phyloP scores from a whole-genome alignment of 1,140 invertebrate species.

The Halyomorpha halys region DNA sequence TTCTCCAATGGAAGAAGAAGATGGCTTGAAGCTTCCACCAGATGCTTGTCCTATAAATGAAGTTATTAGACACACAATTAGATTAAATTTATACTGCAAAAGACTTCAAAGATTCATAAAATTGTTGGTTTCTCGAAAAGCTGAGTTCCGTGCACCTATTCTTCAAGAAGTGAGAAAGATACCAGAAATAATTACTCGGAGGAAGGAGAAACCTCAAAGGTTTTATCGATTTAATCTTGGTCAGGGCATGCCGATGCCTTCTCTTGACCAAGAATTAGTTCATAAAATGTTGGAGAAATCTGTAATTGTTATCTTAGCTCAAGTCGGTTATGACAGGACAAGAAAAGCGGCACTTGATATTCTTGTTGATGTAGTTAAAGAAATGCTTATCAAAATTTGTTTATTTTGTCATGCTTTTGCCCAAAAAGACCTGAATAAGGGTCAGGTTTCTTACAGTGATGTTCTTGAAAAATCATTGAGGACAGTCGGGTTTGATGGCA shows the following conservation, averaged over 20 bases:
- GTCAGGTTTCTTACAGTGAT: slow-evolving; percentile 1
- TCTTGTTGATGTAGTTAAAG: neutral
- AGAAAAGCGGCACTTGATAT: neutral
- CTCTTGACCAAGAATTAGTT: neutral
- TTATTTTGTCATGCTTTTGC: neutral
- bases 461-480: neutral
- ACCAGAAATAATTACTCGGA: neutral
- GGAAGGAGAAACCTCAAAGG: neutral
- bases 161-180: neutral
- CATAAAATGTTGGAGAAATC: slow-evolving; percentile 7
- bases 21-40: neutral
- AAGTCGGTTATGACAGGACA: neutral
- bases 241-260: neutral
- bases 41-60: slow-evolving; percentile 4
- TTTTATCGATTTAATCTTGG: neutral
- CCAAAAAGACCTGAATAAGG: neutral
- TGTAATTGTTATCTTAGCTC: slow-evolving; percentile 4
- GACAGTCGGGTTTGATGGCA: neutral
- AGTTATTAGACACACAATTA: slow-evolving; percentile 3
- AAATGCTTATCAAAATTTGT: neutral
- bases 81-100: neutral
- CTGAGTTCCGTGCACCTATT: neutral
- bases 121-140: neutral
- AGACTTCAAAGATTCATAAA: neutral
- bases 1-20: neutral